Conservation (phyloP, 92 coral and sea anemone species). For the Nematostella vectensis region DNA sequence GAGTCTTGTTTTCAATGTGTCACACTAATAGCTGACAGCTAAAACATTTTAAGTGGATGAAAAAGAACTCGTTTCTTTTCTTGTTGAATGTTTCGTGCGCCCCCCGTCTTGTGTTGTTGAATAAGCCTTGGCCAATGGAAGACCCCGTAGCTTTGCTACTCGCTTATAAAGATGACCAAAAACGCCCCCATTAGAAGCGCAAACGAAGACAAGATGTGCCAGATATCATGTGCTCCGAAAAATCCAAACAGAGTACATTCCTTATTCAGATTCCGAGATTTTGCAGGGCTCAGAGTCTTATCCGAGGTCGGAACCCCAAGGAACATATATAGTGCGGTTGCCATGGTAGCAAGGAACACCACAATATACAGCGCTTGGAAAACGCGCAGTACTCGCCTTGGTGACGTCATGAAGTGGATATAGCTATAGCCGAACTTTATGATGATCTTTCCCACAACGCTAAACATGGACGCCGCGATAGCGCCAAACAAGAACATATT, state of each 20-base stretch:
- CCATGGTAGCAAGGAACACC: slow-evolving; percentile 39
- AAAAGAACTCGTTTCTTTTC: too few relatives aligned
- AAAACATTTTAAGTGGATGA: too few relatives aligned
- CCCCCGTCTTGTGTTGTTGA: too few relatives aligned
- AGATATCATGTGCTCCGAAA: slow-evolving; percentile 79
- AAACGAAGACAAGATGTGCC: slow-evolving; percentile 96
- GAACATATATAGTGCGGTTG: slow-evolving; percentile 64
- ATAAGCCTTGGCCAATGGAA: too few relatives aligned
- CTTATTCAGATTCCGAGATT: slow-evolving; percentile 70
- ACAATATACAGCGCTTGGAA: slow-evolving; percentile 55
- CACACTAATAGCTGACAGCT: too few relatives aligned
- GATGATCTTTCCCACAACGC: slow-evolving; percentile 47
- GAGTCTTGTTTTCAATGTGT: too few relatives aligned
- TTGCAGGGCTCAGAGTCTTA: slow-evolving; percentile 36
- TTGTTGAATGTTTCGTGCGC: too few relatives aligned
- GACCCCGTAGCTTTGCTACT: slow-evolving; percentile 11
- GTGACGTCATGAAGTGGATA: slow-evolving; percentile 16
- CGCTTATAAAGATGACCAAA: slow-evolving; percentile 72
- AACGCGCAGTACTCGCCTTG: slow-evolving; percentile 30
- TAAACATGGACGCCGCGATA: slow-evolving; percentile 45
- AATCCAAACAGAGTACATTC: slow-evolving; percentile 60
- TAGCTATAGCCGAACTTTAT: slow-evolving; percentile 22
- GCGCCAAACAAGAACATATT: slow-evolving; percentile 59
- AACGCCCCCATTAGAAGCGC: slow-evolving; percentile 74
- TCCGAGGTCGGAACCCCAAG: slow-evolving; percentile 50